Percentiles rank a stretch among this genome's conserved stretches.
Conservation (phyloP, 2,113 vertebrate genomes). For the Galbula dea region DNA sequence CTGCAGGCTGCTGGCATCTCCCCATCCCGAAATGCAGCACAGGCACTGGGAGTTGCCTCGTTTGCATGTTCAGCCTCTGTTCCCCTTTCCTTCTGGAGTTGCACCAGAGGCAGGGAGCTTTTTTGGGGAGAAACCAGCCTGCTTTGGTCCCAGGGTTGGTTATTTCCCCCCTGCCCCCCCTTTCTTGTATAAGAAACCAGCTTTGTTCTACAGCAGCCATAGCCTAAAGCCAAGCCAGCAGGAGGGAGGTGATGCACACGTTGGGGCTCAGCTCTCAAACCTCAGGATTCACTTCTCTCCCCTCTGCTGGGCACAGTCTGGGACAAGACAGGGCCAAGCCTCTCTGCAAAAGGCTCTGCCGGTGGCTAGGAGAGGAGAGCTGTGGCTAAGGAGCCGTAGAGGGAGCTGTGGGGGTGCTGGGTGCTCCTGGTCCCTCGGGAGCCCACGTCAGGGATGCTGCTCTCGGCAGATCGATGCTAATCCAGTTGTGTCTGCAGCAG, state of each 20-base stretch:
- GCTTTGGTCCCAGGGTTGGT: neutral
- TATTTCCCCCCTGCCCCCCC: too few relatives aligned
- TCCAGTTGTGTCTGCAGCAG: neutral
- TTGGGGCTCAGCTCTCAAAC: neutral
- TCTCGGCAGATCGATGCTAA: neutral
- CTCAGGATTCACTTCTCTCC: neutral
- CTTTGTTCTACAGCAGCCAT: neutral
- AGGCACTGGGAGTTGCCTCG: neutral
- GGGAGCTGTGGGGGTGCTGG: neutral
- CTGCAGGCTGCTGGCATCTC: neutral
- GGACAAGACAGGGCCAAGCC: fast-evolving
- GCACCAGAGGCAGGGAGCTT: neutral
- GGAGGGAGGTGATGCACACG: fast-evolving
- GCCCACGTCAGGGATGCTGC: neutral
- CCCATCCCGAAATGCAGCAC: neutral
- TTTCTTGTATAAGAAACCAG: neutral
- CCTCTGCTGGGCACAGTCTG: fast-evolving
- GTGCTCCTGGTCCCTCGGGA: fast-evolving
- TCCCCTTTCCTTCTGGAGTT: neutral
- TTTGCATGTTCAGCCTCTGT: neutral
- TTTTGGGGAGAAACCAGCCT: neutral
- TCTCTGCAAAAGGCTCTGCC: fast-evolving
- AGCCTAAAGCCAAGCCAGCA: neutral
- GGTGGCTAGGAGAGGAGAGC: neutral
- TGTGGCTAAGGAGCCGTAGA: neutral